Conservation (phyloP, 2,797 vertebrate species). For the Saxicola maurus region DNA sequence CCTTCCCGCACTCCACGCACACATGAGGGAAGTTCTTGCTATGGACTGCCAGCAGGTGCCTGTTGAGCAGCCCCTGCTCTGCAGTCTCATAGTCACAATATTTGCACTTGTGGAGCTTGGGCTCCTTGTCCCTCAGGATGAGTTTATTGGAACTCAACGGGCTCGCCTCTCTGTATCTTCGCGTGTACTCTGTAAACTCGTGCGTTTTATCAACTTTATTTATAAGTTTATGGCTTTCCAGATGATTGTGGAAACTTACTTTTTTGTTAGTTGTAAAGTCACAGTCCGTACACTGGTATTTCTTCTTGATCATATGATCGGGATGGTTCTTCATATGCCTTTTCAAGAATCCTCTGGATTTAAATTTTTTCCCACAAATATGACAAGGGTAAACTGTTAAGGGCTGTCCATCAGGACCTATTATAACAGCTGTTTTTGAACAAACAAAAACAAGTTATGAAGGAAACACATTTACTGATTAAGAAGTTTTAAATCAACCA, state of each 20-base stretch:
- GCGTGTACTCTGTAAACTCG: constrained; percentile 92
- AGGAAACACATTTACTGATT: constrained; percentile 10
- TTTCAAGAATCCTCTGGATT: constrained; percentile 87
- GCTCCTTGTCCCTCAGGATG: constrained; percentile 93
- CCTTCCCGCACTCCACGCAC: constrained; percentile 88
- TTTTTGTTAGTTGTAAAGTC: constrained; percentile 92
- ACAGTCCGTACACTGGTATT: constrained; percentile 89
- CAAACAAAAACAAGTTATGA: constrained; percentile 61
- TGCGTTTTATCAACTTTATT: constrained; percentile 90
- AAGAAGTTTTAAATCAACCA: constrained; percentile 27
- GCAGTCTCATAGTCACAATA: constrained; percentile 88
- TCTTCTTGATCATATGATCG: constrained; percentile 88
- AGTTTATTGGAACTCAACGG: constrained; percentile 94
- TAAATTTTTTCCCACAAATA: constrained; percentile 90
- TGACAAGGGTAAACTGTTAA: constrained; percentile 88
- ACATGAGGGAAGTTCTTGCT: constrained; percentile 88
- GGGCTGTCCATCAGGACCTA: constrained; percentile 88
- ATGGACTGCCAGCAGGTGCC: constrained; percentile 85
- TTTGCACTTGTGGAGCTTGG: constrained; percentile 88
- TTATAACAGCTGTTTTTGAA: constrained; percentile 83
- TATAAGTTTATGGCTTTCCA: constrained; percentile 97
- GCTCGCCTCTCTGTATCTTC: constrained; percentile 94
- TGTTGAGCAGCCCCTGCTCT: constrained; percentile 86
- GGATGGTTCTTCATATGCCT: constrained; percentile 91
- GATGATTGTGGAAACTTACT: constrained; percentile 89